These are phyloP conservation scores for Pempheris klunzingeri DNA, from an alignment of 2,797 vertebrate species.

Conservation along the genomic window DNA sequence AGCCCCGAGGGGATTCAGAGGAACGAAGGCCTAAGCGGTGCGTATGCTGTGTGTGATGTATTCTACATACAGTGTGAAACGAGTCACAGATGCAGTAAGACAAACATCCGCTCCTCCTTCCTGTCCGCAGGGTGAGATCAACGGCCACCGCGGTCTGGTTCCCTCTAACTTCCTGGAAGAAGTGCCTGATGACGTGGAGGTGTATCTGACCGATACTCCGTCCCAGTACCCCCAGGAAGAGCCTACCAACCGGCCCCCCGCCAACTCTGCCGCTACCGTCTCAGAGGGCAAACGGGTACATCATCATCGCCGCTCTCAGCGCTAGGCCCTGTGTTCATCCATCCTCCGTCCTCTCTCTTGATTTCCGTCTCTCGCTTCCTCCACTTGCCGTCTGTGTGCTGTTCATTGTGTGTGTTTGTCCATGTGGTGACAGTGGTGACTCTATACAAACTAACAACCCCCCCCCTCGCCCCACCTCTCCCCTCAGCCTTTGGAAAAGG, in stretches of 20 bases:
- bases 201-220: conserved; percentile 94
- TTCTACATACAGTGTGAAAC: background rate
- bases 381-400: conserved; percentile 86
- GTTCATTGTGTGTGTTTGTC: conserved; percentile 86
- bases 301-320: conserved; percentile 80
- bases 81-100: too few species aligned
- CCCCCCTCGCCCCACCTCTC: background rate
- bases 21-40: background rate
- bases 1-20: background rate
- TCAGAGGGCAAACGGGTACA: conserved; percentile 97
- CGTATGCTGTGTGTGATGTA: background rate
- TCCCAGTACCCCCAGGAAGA: conserved; percentile 87
- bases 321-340: conserved; percentile 87
- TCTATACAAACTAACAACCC: conserved; percentile 78
- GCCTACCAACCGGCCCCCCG: conserved; percentile 69
- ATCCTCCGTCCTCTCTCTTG: conserved; percentile 85
- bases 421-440: conserved; percentile 86
- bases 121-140: conserved; percentile 91
- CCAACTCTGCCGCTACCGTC: conserved; percentile 62
- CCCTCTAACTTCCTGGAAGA: conserved; percentile 99
- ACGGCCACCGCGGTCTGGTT: conserved; percentile 95
- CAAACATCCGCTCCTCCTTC: background rate
- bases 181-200: conserved; percentile 99
- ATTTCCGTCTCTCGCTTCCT: conserved; percentile 83
- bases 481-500: conserved; percentile 61